phyloP scores from a whole-genome alignment of 2,797 vertebrate genomes.

The Phaenicophaeus curvirostris region DNA sequence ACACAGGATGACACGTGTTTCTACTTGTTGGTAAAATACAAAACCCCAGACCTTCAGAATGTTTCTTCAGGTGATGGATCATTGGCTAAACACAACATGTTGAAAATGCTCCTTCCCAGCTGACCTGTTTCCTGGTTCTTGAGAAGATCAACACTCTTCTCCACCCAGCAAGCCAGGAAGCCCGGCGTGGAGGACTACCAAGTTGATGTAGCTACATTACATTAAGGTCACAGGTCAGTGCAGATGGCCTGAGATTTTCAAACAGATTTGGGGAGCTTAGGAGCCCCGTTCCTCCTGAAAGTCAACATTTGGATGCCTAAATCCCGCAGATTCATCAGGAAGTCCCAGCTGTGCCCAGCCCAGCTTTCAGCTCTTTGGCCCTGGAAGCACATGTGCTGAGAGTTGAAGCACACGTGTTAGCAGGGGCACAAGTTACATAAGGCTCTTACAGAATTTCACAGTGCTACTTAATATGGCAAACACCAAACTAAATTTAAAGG shows the following conservation, averaged over 20 bases:
- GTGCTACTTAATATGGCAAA: background rate
- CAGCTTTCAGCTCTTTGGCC: background rate
- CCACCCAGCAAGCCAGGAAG: background rate
- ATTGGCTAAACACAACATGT: background rate
- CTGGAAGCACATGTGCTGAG: background rate
- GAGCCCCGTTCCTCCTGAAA: background rate
- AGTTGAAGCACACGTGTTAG: background rate
- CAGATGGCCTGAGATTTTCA: background rate
- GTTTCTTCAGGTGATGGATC: background rate
- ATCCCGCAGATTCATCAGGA: background rate
- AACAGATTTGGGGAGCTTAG: background rate
- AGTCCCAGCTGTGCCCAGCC: background rate
- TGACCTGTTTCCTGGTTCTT: background rate
- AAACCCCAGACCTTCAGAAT: background rate
- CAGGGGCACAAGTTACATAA: background rate
- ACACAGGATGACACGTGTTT: background rate
- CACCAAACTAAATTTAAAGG: background rate
- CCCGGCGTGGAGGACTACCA: background rate
- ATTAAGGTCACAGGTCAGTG: background rate
- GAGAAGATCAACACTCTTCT: no score
- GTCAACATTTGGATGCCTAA: background rate
- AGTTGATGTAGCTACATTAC: background rate
- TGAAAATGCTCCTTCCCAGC: background rate
- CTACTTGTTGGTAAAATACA: background rate
- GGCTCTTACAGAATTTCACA: constrained; percentile 32